phyloP scores from a whole-genome alignment of 2,888 invertebrate species.

The Elegia similella region DNA sequence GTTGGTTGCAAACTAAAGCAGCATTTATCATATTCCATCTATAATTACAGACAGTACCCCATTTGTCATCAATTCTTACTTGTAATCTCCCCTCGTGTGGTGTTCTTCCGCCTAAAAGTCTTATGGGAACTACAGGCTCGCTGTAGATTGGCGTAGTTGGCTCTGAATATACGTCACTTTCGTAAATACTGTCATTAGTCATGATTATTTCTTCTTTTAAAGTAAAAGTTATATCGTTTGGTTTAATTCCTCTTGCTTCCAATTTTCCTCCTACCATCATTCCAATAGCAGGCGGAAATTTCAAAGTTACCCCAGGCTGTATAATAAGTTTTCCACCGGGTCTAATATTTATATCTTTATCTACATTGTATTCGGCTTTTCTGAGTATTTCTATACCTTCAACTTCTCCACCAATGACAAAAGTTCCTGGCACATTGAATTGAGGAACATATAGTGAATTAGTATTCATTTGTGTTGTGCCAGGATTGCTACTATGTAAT shows the following conservation, averaged over 20 bases:
- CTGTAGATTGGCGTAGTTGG: constrained; percentile 83
- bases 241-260: constrained; percentile 89
- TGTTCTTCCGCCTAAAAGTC: constrained; percentile 90
- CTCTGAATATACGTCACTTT: constrained; percentile 80
- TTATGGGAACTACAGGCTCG: constrained; percentile 86
- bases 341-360: constrained; percentile 95
- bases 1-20: constrained; percentile 96
- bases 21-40: constrained; percentile 96
- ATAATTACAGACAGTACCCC: constrained; percentile 99
- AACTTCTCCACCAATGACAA: constrained; percentile 94
- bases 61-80: constrained; percentile 90
- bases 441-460: constrained; percentile 90
- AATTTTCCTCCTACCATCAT: constrained; percentile 97
- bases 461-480: constrained; percentile 90
- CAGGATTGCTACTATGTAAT: constrained; percentile 93
- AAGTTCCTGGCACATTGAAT: constrained; percentile 86
- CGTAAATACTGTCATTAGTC: constrained; percentile 83
- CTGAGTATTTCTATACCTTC: constrained; percentile 92
- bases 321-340: constrained; percentile 95
- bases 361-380: constrained; percentile 94
- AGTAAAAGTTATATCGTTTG: constrained; percentile 90
- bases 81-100: constrained; percentile 93
- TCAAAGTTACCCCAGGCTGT: constrained; percentile 92
- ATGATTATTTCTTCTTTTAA: constrained; percentile 88
- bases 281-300: constrained; percentile 95